Conservation (phyloP, 2,888 invertebrate genomes). For the Noctua janthe region DNA sequence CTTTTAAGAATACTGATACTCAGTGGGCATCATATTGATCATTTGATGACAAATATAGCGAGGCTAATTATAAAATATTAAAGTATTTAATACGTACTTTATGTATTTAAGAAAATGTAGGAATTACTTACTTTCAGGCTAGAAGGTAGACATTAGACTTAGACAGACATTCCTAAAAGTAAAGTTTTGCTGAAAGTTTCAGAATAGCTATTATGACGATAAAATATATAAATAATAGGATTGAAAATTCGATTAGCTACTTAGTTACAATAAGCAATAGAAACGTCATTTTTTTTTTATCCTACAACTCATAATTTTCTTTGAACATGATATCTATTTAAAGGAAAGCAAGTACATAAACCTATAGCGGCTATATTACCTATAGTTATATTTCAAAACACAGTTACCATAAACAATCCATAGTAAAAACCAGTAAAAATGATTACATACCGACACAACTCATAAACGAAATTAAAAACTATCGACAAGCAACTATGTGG, state of each 20-base stretch:
- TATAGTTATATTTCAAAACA: not conserved
- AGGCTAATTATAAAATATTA: too few species aligned
- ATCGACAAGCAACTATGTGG: constrained; percentile 50
- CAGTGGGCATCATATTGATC: too few species aligned
- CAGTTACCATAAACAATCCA: constrained; percentile 4
- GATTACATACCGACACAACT: constrained; percentile 21
- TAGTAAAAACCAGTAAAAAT: not conserved
- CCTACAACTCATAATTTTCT: not conserved
- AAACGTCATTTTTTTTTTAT: not conserved
- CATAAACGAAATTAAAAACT: constrained; percentile 50
- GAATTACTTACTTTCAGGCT: not conserved
- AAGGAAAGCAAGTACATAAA: not conserved
- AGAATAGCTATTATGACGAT: not conserved
- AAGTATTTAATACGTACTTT: not conserved
- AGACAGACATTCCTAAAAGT: not conserved
- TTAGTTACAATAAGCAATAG: not conserved
- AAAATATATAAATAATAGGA: not conserved
- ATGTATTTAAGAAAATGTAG: not conserved
- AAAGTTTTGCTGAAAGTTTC: not conserved
- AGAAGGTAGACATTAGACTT: fast-evolving
- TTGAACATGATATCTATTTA: not conserved
- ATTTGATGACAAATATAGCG: too few species aligned
- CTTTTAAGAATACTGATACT: too few species aligned
- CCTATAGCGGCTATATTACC: not conserved
- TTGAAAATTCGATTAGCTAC: not conserved